Base-by-base conservation (phyloP, 2,113 vertebrate genomes). In the Pogonocichla stellata region DNA sequence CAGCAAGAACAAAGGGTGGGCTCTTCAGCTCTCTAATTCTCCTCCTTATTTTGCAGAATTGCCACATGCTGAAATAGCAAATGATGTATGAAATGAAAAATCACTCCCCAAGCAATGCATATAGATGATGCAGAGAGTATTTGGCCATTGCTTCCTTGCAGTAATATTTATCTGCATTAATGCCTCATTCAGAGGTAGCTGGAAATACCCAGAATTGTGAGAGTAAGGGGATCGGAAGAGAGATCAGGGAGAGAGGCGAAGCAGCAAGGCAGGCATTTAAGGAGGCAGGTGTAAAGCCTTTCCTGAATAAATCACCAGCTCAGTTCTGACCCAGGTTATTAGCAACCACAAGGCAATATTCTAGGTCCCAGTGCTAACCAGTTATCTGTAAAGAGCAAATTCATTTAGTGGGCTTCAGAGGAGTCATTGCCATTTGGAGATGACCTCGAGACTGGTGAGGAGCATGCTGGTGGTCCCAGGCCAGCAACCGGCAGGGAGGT, bases 11-110 rank as follows among this genome's bases (percentile, higher is more conserved):
- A 92, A 93, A 80, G 80, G 61, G 43, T 92, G 69, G 72, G 89
- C 83, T 93, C 80, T 91, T 80, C 79, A 65, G 43, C 62, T 85
- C 80, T 87, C 71, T 93, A 86, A 88, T 93, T 86, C 72, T 93
- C 75, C 57, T 92, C 65, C 77, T 93, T 93, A 88, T 94, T 88
- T 96, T 96, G 86, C 86, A 93, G 77, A 95, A 95, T 75, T 97
- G 94, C 92, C 90, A 95, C 88, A 93, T 67, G 80, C 93, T 91
- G 93, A 86, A 96, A 96, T 88, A 93, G 86, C 70, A 96, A 96
- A 96, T 95, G 90, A 93, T 94, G 93, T 95, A 96, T 95, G 93
- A 97, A 96, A 96, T 97, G 92, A 97, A 97, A 96, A 94, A 97
- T 95, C 23, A 4, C 72, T 95, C 90, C 92, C 85, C 82, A 86